Evolutionary conservation across 2,888 invertebrate genomes (phyloP), one percentile per base, ranked within the genome.

Genomic region (Drosophila barbarae): DNA sequence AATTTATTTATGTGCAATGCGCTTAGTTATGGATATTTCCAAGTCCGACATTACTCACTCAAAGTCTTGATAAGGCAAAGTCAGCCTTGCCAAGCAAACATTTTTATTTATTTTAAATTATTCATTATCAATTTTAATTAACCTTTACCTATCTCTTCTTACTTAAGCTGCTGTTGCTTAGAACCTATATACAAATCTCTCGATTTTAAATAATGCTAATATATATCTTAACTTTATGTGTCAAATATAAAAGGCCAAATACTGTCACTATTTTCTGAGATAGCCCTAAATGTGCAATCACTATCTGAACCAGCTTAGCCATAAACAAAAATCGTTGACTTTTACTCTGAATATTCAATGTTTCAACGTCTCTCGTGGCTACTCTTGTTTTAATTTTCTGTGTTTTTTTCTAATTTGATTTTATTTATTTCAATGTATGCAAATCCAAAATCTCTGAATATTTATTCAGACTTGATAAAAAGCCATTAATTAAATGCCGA

Each of bases 381-480:
- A 35, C 51, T 71, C 51, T 51, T 39, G 59, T 46, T 52, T 32
- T 23, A 30, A 32, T 44, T 26, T 26, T 26, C 42, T 51, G n/a
- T 32, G 23, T 21, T 21, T 35, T 21, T 58, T 46, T 46, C 26
- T 28, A 59, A 53, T 39, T 58, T 50, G 51, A 9, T 46, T 66
- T 75, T 65, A 69, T 80, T 63, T 69, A 78, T 83, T 70, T 71
- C 60, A 64, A 73, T 77, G 69, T 80, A 84, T 84, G 76, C 76
- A 73, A 76, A 84, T 83, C 35, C 47, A 23, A 49, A 44, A 56
- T 51, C 35, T 53, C 53, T 71, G 67, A 68, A 71, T 71, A 73
- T 73, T 73, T 68, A 60, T 74, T 72, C 66, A 41, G 46, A 54
- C 47, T 69, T 69, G 56, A 76, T 70, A 71, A 78, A 72, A 64